Percentiles rank a stretch among this genome's conserved stretches.
Conservation (phyloP, 2,113 vertebrate genomes). For the Marmota flaviventris region DNA sequence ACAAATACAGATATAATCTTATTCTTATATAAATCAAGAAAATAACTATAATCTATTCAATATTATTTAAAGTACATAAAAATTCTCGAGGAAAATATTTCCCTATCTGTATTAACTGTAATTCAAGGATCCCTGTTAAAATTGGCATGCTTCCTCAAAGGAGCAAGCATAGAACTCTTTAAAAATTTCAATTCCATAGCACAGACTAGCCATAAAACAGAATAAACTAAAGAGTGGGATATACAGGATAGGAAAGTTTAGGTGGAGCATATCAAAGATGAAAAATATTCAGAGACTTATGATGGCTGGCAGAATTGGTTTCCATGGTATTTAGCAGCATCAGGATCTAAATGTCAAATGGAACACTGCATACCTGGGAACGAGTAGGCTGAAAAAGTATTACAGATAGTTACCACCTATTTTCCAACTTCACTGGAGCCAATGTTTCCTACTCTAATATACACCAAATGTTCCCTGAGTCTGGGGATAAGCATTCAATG, state of each 20-base stretch:
- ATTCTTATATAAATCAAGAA: constrained; percentile 34
- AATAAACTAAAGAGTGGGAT: not conserved
- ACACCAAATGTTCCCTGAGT: not conserved
- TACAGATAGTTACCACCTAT: not conserved
- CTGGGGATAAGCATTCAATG: not conserved
- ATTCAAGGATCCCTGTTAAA: not conserved
- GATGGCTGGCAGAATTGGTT: not conserved
- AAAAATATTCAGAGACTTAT: not conserved
- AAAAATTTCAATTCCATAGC: not conserved
- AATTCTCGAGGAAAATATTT: not conserved
- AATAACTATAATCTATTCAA: not conserved
- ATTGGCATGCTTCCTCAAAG: not conserved
- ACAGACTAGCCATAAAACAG: not conserved
- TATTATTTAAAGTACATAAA: constrained; percentile 4
- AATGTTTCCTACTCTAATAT: not conserved
- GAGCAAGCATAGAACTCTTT: not conserved
- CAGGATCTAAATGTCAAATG: not conserved
- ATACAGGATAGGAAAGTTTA: not conserved
- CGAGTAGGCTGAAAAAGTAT: constrained; percentile 24
- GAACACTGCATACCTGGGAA: not conserved
- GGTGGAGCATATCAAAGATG: not conserved
- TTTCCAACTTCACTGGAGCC: not conserved
- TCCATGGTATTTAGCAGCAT: not conserved
- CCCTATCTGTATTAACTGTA: not conserved
- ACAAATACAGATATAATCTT: not conserved